Evolutionary conservation across 2,888 invertebrate genomes (phyloP).

Genomic region (Pristionchus arcanus): DNA sequence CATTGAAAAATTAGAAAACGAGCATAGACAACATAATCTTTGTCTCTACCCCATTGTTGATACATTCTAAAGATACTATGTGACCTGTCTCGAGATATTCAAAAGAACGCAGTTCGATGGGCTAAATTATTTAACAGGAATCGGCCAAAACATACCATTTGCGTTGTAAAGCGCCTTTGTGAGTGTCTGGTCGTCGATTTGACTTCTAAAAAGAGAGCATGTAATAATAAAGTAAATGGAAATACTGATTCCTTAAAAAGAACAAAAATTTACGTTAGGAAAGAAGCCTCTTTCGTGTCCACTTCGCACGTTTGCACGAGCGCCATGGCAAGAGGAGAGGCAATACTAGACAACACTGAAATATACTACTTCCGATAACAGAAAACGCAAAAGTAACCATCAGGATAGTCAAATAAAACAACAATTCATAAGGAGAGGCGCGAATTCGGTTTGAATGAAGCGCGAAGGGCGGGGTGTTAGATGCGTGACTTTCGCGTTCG

Average conservation of each 20-base stretch:
- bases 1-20: not conserved
- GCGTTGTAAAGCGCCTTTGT: constrained; percentile 23
- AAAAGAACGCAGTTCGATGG: too few species aligned
- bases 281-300: not conserved
- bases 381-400: not conserved
- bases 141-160: not conserved
- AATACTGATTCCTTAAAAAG: not conserved
- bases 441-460: not conserved
- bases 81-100: too few species aligned
- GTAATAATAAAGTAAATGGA: not conserved
- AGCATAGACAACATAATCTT: too few species aligned
- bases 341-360: not conserved
- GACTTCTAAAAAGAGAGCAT: not conserved
- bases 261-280: not conserved
- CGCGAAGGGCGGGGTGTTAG: not conserved
- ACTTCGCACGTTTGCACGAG: constrained; percentile 35
- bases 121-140: not conserved
- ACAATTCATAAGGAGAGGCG: not conserved
- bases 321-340: not conserved
- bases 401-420: not conserved
- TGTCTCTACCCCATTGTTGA: too few species aligned
- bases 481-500: not conserved
- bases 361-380: not conserved
- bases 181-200: not conserved
- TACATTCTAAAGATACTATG: too few species aligned